These are phyloP conservation scores for Anhinga rufa DNA, from an alignment of 2,113 vertebrate species.

Conservation along the genomic window DNA sequence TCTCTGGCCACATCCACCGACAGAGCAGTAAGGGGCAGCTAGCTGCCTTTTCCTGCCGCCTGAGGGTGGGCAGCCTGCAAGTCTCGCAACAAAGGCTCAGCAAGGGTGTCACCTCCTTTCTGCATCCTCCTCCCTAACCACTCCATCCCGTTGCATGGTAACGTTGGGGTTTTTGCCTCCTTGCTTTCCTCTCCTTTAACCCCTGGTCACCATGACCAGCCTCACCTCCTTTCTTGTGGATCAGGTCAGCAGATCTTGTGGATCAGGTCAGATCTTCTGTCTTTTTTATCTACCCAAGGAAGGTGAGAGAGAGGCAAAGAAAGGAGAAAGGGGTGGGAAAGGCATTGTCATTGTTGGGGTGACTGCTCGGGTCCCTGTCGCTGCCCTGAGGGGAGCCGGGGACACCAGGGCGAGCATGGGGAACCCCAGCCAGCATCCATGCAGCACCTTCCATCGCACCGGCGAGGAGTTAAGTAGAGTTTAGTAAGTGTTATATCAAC, in stretches of 20 bases:
- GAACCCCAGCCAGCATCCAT: neutral
- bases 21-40: neutral
- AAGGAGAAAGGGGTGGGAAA: neutral
- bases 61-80: conserved; percentile 71
- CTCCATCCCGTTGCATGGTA: conserved; percentile 69
- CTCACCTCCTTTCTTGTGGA: neutral
- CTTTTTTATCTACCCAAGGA: neutral
- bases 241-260: neutral
- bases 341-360: rapidly evolving
- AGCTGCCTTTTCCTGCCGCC: neutral
- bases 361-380: neutral
- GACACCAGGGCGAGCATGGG: rapidly evolving
- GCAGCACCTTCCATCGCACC: neutral
- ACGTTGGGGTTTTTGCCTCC: conserved; percentile 44
- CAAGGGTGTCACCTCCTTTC: conserved; percentile 75
- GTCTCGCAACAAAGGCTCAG: conserved; percentile 73
- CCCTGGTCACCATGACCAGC: neutral
- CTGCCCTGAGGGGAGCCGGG: rapidly evolving
- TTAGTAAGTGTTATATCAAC: neutral
- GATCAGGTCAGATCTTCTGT: neutral
- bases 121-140: conserved; percentile 72
- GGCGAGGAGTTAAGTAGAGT: neutral
- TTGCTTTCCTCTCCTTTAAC: conserved; percentile 30
- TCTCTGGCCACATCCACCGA: neutral
- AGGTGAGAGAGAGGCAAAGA: neutral